Conservation (phyloP, 2,797 vertebrate genomes). For the Tiaroga cobitis region DNA sequence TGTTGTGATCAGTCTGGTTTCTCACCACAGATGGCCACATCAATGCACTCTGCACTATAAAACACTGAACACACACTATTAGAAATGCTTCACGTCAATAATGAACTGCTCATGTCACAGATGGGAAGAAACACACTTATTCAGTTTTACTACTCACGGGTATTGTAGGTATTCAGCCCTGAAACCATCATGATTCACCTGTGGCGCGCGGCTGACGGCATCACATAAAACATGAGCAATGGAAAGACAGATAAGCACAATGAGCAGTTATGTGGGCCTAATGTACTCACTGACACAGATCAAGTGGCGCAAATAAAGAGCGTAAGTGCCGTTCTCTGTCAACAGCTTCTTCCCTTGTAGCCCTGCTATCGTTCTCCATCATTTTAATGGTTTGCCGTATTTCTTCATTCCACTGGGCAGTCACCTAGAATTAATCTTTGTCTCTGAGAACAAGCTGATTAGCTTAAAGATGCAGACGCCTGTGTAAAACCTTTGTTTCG, state of each 20-base stretch:
- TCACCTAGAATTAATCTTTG: constrained; percentile 37
- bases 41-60: constrained; percentile 46
- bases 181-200: constrained; percentile 62
- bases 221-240: constrained; percentile 66
- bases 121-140: constrained; percentile 55
- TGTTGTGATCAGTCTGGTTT: constrained; percentile 56
- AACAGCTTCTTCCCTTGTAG: constrained; percentile 65
- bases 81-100: constrained; percentile 72
- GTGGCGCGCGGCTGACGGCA: constrained; percentile 64
- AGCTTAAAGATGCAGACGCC: background rate
- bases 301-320: constrained; percentile 68
- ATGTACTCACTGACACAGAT: constrained; percentile 79
- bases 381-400: constrained; percentile 64
- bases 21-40: constrained; percentile 55
- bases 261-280: constrained; percentile 70
- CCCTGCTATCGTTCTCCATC: constrained; percentile 60
- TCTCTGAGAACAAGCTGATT: constrained; percentile 34
- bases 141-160: constrained; percentile 47
- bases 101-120: constrained; percentile 56
- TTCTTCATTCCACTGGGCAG: constrained; percentile 46
- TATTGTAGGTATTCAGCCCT: background rate
- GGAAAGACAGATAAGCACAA: constrained; percentile 60
- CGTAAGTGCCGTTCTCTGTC: constrained; percentile 76
- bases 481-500: background rate
- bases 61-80: constrained; percentile 44